phyloP scores from a whole-genome alignment of 2,888 invertebrate genomes.

The Sminthurinus aureus region DNA sequence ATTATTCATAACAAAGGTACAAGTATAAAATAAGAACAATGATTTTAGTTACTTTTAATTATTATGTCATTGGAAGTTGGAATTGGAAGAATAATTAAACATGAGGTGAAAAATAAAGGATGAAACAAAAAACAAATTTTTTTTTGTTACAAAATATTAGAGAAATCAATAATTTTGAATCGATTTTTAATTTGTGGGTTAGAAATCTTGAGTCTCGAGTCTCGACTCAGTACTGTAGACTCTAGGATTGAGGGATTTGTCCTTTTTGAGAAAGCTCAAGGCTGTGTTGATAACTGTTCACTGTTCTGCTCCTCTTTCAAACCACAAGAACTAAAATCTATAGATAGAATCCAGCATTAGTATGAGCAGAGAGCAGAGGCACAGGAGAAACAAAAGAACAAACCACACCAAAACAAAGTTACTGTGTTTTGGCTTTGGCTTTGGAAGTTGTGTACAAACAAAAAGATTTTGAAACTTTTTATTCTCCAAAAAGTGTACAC shows the following conservation, averaged over 20 bases:
- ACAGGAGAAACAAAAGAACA: too few species aligned
- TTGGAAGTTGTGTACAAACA: neutral
- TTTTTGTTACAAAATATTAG: neutral
- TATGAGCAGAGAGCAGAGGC: too few species aligned
- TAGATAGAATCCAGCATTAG: too few species aligned
- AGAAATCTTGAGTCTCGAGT: neutral
- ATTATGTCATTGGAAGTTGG: neutral
- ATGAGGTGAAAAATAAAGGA: neutral
- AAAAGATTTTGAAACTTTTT: neutral
- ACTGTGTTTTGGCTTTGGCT: neutral
- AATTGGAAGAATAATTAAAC: too few species aligned
- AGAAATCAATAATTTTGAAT: neutral
- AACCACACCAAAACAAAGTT: too few species aligned
- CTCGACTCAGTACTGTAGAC: neutral
- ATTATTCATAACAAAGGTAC: too few species aligned
- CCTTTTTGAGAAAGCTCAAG: neutral
- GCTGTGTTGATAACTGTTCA: neutral
- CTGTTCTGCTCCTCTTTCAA: neutral
- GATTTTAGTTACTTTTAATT: too few species aligned
- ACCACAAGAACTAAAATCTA: too few species aligned
- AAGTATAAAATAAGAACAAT: too few species aligned
- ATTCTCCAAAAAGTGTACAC: too few species aligned
- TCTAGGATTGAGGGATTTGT: neutral
- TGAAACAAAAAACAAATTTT: neutral
- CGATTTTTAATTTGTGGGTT: constrained; percentile 16